A percentile compares a stretch with the other conserved stretches of the same genome.
These are phyloP conservation scores for Coreius guichenoti DNA, from an alignment of 2,797 vertebrate genomes.

Conservation along the genomic window DNA sequence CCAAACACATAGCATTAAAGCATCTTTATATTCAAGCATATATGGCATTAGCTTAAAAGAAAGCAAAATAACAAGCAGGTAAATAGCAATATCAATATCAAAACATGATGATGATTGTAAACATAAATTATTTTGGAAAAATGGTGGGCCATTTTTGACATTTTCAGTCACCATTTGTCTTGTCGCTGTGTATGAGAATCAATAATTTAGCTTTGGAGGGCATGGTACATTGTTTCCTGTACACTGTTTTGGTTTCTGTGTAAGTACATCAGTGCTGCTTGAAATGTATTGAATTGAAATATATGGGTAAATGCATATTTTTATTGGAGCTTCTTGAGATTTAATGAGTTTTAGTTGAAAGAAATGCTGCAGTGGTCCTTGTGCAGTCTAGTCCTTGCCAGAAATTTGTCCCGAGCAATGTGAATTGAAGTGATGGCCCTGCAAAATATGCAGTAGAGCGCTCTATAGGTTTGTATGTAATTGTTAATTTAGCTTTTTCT, in stretches of 20 bases:
- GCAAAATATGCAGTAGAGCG: neutral
- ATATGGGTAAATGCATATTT: neutral
- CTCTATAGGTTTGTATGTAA: neutral
- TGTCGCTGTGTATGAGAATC: neutral
- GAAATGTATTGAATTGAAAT: neutral
- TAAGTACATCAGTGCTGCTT: neutral
- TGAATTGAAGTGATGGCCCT: neutral
- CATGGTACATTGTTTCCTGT: neutral
- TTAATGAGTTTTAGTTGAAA: conserved; percentile 16
- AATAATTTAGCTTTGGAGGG: neutral
- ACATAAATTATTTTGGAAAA: neutral
- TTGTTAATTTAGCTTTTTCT: neutral
- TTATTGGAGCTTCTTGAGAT: neutral
- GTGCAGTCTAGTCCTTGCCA: neutral
- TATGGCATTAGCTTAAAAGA: too few species aligned
- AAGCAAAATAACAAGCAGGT: too few species aligned
- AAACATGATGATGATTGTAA: neutral
- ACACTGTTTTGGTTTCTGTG: neutral
- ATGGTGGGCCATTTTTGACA: neutral
- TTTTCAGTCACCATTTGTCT: neutral
- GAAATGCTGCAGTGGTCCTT: neutral
- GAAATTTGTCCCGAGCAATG: neutral
- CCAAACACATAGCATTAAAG: too few species aligned
- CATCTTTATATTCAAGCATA: too few species aligned
- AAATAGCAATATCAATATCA: too few species aligned